These are phyloP conservation scores for Isurus oxyrinchus DNA, from an alignment of 2,113 vertebrate species.

Conservation along the genomic window DNA sequence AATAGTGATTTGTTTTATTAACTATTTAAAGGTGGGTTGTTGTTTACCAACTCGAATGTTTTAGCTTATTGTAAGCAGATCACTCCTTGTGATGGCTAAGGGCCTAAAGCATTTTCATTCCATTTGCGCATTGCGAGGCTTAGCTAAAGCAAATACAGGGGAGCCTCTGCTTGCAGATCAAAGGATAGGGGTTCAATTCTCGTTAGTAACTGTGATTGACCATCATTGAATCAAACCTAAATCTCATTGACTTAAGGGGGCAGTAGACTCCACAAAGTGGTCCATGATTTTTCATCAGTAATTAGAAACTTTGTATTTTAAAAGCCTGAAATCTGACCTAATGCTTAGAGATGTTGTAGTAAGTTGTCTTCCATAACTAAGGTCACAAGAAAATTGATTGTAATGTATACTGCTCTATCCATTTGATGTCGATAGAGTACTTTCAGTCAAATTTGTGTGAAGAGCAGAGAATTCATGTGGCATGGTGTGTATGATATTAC, in stretches of 20 bases:
- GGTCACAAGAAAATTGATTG: not conserved
- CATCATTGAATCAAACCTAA: not conserved
- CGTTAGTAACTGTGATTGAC: not conserved
- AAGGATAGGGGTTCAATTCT: not conserved
- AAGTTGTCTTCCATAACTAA: not conserved
- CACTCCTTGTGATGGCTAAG: not conserved
- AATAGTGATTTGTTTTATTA: not conserved
- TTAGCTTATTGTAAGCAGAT: not conserved
- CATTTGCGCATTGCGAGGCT: not conserved
- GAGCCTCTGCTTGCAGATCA: not conserved
- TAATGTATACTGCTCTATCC: not conserved
- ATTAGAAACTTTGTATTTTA: not conserved
- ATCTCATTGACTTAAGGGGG: not conserved
- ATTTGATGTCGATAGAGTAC: not conserved
- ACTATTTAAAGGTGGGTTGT: not conserved
- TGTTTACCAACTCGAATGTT: not conserved
- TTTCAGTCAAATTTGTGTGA: not conserved
- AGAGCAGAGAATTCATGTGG: not conserved
- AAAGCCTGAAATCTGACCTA: not conserved
- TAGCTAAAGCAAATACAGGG: not conserved
- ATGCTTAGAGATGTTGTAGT: not conserved
- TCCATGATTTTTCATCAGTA: not conserved
- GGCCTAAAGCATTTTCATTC: not conserved
- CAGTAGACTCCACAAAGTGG: not conserved
- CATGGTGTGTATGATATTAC: not conserved